phyloP scores from a whole-genome alignment of 2,797 vertebrate species.

The Scolopax rusticola region DNA sequence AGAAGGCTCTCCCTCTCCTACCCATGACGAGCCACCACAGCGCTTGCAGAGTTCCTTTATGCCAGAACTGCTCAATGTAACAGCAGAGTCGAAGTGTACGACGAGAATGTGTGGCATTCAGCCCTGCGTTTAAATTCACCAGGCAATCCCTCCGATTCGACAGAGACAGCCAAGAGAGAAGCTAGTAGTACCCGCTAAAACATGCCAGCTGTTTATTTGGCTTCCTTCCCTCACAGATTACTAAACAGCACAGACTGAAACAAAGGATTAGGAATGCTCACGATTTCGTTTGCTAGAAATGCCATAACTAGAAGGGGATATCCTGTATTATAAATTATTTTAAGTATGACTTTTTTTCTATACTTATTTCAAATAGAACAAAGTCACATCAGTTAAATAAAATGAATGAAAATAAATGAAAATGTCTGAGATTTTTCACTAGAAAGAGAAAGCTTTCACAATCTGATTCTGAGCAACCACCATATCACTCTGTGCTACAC shows the following conservation, averaged over 20 bases:
- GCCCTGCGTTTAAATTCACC: conserved; percentile 49
- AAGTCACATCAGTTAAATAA: neutral
- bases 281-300: conserved; percentile 37
- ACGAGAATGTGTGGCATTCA: conserved; percentile 24
- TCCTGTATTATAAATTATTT: neutral
- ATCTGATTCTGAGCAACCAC: neutral
- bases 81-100: neutral
- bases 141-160: conserved; percentile 42
- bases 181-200: conserved; percentile 37
- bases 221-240: conserved; percentile 60
- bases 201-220: conserved; percentile 71
- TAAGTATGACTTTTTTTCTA: neutral
- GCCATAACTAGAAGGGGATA: neutral
- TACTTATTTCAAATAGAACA: neutral
- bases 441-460: neutral
- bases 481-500: neutral
- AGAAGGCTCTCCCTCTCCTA: neutral
- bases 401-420: neutral
- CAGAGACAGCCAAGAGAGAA: conserved; percentile 59
- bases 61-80: neutral
- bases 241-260: conserved; percentile 54
- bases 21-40: neutral
- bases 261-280: conserved; percentile 58
- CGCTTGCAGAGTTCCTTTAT: neutral
- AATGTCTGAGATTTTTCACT: neutral